Base-by-base conservation (phyloP, 2,113 vertebrate species). In the Lipophrys pholis region DNA sequence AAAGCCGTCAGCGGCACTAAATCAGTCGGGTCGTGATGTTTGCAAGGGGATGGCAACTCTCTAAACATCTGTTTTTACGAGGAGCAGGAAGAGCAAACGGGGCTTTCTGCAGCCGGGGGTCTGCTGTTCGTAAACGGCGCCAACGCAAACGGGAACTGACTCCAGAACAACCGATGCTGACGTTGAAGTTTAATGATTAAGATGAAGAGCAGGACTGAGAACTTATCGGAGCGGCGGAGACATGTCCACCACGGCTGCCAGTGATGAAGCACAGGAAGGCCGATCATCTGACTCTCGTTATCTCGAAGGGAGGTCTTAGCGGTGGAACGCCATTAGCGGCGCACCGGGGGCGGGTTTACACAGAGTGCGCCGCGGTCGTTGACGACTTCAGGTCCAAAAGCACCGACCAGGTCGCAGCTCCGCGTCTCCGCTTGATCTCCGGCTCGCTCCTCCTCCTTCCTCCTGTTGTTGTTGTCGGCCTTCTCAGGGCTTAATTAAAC, bases 61-160 rank as follows among this genome's bases (percentile, higher is more conserved):
- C 62, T 84, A 82, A 92, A 88, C 80, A 84, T 80, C 48, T 80
- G 74, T 56, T 84, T 90, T 89, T 58, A 89, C 17, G 0, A 64
- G 83, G 73, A 75, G 36, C 75, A 79, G n/a, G n/a, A n/a, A n/a
- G n/a, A n/a, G n/a, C n/a, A n/a, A n/a, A n/a, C n/a, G n/a, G n/a
- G n/a, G n/a, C n/a, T n/a, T n/a, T n/a, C n/a, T n/a, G n/a, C n/a
- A n/a, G n/a, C n/a, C n/a, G n/a, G 14, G 0, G 21, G 14, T 15
- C 66, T 62, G 64, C 53, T 17, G 1, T 30, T 54, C 1, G 17
- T 76, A 59, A 30, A 54, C 80, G 73, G 6, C 3, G 11, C 45
- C 54, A 45, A 84, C 35, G 38, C 73, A 69, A 68, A 70, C 48
- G 61, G 39, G 61, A 50, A 72, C 36, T 2, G 30, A 17, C 49